Percentiles rank a stretch among this genome's conserved stretches.
Evolutionary conservation across 30 jellyfish, hydroid and myxozoan genomes (phyloP).

Genomic region (Clytia hemisphaerica): DNA sequence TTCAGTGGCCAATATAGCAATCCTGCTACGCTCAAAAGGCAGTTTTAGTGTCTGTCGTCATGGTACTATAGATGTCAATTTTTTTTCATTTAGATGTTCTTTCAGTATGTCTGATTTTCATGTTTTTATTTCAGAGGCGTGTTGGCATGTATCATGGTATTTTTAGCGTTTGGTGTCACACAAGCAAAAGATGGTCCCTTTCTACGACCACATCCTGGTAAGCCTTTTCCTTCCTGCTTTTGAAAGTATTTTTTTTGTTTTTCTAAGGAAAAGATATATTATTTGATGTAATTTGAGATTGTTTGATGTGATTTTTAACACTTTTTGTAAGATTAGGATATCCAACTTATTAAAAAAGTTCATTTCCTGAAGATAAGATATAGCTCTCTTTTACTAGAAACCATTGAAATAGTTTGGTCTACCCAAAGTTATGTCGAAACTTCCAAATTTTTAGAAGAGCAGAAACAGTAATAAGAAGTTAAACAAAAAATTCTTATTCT

Average conservation of each 20-base stretch:
- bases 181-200: constrained; percentile 89
- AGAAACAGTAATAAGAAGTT: no score
- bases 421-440: no score
- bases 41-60: not conserved
- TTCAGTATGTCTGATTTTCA: not conserved
- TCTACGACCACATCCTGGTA: constrained; percentile 83
- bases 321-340: no score
- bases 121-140: constrained; percentile 46
- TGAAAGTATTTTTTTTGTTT: not conserved
- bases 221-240: not conserved
- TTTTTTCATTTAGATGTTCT: not conserved
- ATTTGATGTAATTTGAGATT: not conserved
- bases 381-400: no score
- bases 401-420: no score
- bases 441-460: no score
- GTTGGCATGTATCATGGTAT: constrained; percentile 59
- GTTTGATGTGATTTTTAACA: no score
- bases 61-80: not conserved
- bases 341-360: no score
- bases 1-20: no score
- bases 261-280: not conserved
- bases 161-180: constrained; percentile 72
- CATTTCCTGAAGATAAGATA: no score
- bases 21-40: no score
- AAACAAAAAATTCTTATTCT: no score